Evolutionary conservation across 2,888 invertebrate genomes (phyloP), one percentile per base, ranked within the genome.

Genomic region (Aphrophora alni): DNA sequence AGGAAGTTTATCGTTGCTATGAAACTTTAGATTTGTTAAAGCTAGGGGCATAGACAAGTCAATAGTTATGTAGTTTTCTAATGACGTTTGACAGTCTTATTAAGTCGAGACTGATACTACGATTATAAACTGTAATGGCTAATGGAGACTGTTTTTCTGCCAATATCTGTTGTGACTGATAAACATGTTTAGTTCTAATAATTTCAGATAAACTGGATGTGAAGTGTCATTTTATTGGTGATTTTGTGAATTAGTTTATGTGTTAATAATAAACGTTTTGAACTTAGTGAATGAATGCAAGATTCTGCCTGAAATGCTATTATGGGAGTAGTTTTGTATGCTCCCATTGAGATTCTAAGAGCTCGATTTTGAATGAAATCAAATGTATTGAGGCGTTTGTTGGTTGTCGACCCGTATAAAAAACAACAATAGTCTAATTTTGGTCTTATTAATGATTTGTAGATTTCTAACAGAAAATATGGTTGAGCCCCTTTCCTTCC

Each of bases 401-500:
- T 51, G 17, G 25, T 4, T 44, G 27, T 10, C n/a, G 44, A 59
- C 2, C 75, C 75, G 25, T 1, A 75, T n/a, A 3, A 51, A 27
- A 17, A 51, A 75, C 25, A 21, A 21, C 75, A 33, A 21, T 51
- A 75, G 26, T 75, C 75, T 27, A 75, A 17, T 25, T 75, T 75
- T 24, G 51, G n/a, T 24, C 51, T 75, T 25, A 51, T 75, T 24
- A 75, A 26, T 21, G 51, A 10, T 25, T 75, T 33, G 26, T 75
- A 75, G 1, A 75, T 25, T 21, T 38, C 10, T 8, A 75, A 51
- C 3, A 27, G 10, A 75, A 75, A 75, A 17, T 25, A 27, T 12
- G 75, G 75, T n/a, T 51, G 25, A 8, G 51, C 75, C 75, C 75
- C 25, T 75, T 75, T n/a, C 38, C 38, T 51, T 12, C 59, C 59